A percentile compares a stretch with the other conserved stretches of the same genome.
Evolutionary conservation across 92 coral and sea anemone species (phyloP).

Genomic region (Porites evermanni): DNA sequence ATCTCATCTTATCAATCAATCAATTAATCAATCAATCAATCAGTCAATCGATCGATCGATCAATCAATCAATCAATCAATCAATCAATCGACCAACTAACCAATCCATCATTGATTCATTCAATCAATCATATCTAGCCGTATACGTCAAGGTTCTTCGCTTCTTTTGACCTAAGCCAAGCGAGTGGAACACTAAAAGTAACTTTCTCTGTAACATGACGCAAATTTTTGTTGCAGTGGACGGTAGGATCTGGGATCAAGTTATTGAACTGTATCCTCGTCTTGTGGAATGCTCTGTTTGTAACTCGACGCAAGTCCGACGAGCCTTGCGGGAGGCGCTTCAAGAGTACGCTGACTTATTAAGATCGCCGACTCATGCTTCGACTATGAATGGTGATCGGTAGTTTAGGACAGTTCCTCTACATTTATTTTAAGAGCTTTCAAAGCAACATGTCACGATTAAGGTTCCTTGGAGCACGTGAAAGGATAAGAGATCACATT

Average conservation of each 20-base stretch:
- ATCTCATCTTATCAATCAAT: too few species aligned
- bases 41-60: too few species aligned
- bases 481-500: background rate
- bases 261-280: slow-evolving; percentile 90
- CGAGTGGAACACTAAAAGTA: background rate
- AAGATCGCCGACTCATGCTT: slow-evolving; percentile 55
- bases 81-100: too few species aligned
- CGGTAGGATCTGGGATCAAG: slow-evolving; percentile 93
- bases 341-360: slow-evolving; percentile 91
- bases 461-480: background rate
- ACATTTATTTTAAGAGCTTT: background rate
- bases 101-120: too few species aligned
- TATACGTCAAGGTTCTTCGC: too few species aligned
- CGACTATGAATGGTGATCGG: slow-evolving; percentile 17
- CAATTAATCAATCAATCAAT: too few species aligned
- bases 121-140: too few species aligned
- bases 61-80: too few species aligned
- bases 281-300: slow-evolving; percentile 96
- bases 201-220: background rate
- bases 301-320: slow-evolving; percentile 93
- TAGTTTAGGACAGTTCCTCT: background rate
- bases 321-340: slow-evolving; percentile 93
- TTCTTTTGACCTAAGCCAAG: too few species aligned
- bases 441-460: background rate
- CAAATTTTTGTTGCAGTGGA: slow-evolving; percentile 69